A percentile compares a stretch with the other conserved stretches of the same genome.
Conservation (phyloP, 2,113 vertebrate genomes). For the Pelodiscus sinensis region DNA sequence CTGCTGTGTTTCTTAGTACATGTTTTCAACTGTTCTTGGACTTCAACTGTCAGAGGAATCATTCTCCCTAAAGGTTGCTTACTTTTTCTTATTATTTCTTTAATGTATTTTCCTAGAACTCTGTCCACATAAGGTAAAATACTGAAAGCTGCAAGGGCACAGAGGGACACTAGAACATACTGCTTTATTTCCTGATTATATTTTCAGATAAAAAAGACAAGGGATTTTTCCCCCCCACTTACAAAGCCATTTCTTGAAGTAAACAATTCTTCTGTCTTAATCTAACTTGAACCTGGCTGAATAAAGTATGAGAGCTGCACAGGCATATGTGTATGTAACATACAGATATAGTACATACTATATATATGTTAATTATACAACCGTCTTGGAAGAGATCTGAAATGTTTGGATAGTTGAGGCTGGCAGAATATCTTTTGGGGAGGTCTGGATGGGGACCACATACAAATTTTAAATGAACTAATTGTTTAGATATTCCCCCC, state of each 20-base stretch:
- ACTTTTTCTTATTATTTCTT: neutral
- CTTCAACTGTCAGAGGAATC: neutral
- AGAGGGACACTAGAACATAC: neutral
- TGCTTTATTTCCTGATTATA: neutral
- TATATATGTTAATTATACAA: neutral
- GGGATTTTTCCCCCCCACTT: neutral
- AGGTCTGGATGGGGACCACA: neutral
- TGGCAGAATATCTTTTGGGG: neutral
- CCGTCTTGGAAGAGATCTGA: neutral
- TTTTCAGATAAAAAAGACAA: neutral
- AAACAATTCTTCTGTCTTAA: neutral
- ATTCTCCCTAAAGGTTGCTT: neutral
- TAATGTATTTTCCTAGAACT: neutral
- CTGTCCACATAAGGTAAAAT: neutral
- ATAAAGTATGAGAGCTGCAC: neutral
- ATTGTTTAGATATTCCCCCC: neutral
- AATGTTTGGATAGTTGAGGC: neutral
- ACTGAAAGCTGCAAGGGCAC: neutral
- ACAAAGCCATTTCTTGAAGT: neutral
- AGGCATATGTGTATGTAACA: neutral
- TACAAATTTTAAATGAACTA: constrained; percentile 5
- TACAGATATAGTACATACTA: neutral
- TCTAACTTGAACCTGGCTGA: too few species aligned
- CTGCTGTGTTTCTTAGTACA: neutral
- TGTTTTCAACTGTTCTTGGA: neutral